Conservation (phyloP, 2,888 invertebrate species). For the Parnassius apollo region DNA sequence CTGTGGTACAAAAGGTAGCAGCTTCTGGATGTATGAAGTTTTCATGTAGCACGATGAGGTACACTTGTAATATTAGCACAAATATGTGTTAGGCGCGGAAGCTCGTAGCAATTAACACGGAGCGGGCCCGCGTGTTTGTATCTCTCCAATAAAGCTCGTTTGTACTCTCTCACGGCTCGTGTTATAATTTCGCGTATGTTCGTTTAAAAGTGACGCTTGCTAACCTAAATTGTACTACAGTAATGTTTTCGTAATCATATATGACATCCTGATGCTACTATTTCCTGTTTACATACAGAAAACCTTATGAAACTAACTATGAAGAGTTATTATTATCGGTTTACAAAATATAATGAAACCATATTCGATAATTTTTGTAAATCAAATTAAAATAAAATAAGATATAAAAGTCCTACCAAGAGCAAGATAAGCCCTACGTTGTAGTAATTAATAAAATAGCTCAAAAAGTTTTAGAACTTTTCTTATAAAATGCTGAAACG, state of each 20-base stretch:
- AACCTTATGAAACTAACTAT: no score
- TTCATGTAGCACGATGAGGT: slow-evolving; percentile 3
- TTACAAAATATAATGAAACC: no score
- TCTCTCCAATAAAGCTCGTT: slow-evolving; percentile 21
- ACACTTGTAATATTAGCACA: slow-evolving; percentile 17
- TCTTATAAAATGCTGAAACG: no score
- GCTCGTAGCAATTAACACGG: slow-evolving; percentile 26
- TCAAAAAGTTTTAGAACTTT: no score
- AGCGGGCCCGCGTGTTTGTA: slow-evolving; percentile 14
- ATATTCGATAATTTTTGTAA: no score
- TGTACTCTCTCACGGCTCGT: slow-evolving; percentile 12
- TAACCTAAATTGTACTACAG: neutral
- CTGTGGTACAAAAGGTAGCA: neutral
- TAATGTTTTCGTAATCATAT: neutral
- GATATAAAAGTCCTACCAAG: no score
- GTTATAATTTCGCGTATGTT: slow-evolving; percentile 16
- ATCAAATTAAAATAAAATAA: no score
- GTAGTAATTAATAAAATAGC: no score
- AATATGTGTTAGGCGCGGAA: slow-evolving; percentile 21
- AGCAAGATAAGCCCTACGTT: no score
- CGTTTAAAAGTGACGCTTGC: slow-evolving; percentile 8
- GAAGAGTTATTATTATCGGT: no score
- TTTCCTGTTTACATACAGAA: no score
- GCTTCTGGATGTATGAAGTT: slow-evolving; percentile 5
- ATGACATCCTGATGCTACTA: no score